Conservation (phyloP, 2,113 vertebrate genomes). For the Kryptolebias marmoratus region DNA sequence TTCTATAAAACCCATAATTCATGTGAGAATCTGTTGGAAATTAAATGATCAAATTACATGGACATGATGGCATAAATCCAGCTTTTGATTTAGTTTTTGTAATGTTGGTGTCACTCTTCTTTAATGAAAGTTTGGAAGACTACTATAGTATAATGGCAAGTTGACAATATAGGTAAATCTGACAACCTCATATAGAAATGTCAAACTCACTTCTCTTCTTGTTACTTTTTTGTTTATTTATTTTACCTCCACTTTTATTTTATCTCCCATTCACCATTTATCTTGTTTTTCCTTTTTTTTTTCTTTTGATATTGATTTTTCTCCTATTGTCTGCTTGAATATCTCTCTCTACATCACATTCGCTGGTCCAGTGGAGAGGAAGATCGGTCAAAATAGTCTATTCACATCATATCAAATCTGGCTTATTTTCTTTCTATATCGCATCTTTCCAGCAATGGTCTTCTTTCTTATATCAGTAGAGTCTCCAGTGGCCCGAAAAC, state of each 20-base stretch:
- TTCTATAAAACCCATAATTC: no score
- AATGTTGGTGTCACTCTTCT: no score
- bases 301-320: conserved; percentile 20
- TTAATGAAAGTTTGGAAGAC: no score
- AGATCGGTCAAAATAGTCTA: conserved; percentile 53
- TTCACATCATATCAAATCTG: conserved; percentile 45
- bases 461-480: conserved; percentile 29
- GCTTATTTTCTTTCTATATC: conserved; percentile 38
- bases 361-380: conserved; percentile 38
- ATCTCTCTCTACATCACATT: conserved; percentile 33
- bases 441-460: conserved; percentile 22
- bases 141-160: background rate
- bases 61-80: no score
- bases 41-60: no score
- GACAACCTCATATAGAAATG: conserved; percentile 16
- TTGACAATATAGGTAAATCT: background rate
- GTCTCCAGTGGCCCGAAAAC: conserved; percentile 51
- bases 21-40: no score
- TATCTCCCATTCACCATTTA: background rate
- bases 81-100: no score
- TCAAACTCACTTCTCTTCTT: conserved; percentile 11
- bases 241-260: conserved; percentile 15
- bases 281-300: background rate
- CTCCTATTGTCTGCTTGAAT: conserved; percentile 23
- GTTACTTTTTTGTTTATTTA: background rate